These are phyloP conservation scores for Theocolax elegans DNA, from an alignment of 1,140 invertebrate genomes.

Conservation along the genomic window DNA sequence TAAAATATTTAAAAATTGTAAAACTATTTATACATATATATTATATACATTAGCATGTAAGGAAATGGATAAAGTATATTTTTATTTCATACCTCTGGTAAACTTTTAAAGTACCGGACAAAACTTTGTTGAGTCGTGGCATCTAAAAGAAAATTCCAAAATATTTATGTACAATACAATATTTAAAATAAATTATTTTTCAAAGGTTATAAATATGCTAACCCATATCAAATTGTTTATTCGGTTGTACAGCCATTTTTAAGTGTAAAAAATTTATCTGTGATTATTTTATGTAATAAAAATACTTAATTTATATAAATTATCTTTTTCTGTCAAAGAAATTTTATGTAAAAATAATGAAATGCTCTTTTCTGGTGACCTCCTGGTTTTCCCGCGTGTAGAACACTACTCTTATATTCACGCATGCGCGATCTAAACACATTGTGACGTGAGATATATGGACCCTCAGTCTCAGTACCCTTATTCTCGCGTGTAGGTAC, in stretches of 20 bases:
- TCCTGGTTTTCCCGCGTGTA: slow-evolving; percentile 24
- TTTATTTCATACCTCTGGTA: slow-evolving; percentile 70
- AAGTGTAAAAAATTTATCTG: neutral
- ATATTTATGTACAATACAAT: neutral
- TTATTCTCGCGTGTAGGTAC: no score
- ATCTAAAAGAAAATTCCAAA: slow-evolving; percentile 65
- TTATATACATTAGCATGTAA: neutral
- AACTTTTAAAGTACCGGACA: slow-evolving; percentile 69
- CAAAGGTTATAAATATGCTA: slow-evolving; percentile 29
- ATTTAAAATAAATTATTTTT: slow-evolving; percentile 22
- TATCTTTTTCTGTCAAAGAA: neutral
- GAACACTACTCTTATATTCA: no score
- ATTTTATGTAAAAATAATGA: no score
- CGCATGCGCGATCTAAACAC: no score
- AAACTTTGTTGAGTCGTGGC: slow-evolving; percentile 70
- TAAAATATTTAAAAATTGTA: neutral
- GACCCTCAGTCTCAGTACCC: no score
- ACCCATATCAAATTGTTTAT: slow-evolving; percentile 56
- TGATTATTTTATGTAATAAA: slow-evolving; percentile 25
- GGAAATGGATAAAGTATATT: neutral
- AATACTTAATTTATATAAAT: slow-evolving; percentile 8
- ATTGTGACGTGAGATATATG: no score
- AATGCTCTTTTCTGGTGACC: neutral
- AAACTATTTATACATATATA: neutral
- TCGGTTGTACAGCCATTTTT: slow-evolving; percentile 55